phyloP scores from a whole-genome alignment of 1,140 invertebrate species.

The Calliphora vicina region DNA sequence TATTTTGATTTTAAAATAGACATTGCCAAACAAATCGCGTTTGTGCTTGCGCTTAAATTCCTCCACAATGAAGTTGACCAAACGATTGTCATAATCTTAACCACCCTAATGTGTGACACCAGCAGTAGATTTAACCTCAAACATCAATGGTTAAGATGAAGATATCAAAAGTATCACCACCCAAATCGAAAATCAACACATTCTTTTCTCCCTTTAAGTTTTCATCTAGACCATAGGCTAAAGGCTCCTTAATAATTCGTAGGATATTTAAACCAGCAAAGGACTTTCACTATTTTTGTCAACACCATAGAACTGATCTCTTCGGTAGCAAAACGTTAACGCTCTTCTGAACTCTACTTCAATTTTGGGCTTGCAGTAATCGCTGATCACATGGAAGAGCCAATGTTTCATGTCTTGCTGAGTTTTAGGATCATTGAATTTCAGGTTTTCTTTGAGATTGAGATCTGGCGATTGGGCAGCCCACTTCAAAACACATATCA shows the following conservation, averaged over 20 bases:
- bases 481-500: too few relatives aligned
- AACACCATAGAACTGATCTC: conserved; percentile 89
- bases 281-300: conserved; percentile 77
- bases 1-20: conserved; percentile 84
- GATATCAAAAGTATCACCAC: conserved; percentile 84
- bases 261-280: conserved; percentile 82
- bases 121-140: conserved; percentile 82
- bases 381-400: conserved; percentile 78
- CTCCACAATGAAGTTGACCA: conserved; percentile 80
- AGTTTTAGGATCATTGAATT: conserved; percentile 78
- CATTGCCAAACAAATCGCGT: conserved; percentile 78
- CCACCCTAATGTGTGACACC: conserved; percentile 80
- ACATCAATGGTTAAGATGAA: conserved; percentile 85
- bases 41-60: conserved; percentile 89
- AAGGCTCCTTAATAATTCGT: conserved; percentile 82
- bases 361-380: conserved; percentile 78
- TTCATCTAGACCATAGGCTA: conserved; percentile 86
- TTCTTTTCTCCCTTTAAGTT: conserved; percentile 82
- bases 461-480: too few relatives aligned
- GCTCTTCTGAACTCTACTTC: conserved; percentile 78
- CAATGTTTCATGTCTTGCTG: conserved; percentile 82
- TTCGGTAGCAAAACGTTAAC: conserved; percentile 81
- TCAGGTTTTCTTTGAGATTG: too few relatives aligned
- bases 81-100: conserved; percentile 80
- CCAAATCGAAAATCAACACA: conserved; percentile 78